Evolutionary conservation across 2,797 vertebrate genomes (phyloP), one percentile per base, ranked within the genome.

Genomic region (Enteromius anoplus): DNA sequence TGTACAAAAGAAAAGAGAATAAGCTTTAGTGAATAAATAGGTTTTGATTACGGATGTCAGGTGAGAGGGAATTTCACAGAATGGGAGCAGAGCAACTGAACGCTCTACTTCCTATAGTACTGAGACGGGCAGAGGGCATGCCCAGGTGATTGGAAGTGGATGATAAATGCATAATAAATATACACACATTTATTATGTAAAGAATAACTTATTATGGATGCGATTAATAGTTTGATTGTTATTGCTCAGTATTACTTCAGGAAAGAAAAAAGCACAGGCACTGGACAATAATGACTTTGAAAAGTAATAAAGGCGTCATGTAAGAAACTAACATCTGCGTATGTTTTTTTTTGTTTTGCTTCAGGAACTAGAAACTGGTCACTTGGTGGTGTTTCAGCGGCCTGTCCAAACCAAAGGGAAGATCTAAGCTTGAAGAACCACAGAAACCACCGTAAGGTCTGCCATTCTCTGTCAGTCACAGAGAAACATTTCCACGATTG

Each of bases 361-460:
- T 75, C 70, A 72, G 79, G 7, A 12, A 29, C 3, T 9, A 17
- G 15, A 45, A 42, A 14, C 60, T 26, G 47, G 40, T 71, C 53
- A 60, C 4, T 9, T 45, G 29, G 21, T 81, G 26, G 14, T 17
- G 55, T 81, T 47, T 64, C 29, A 29, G n/a, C 34, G 19, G 49
- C 49, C n/a, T 21, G 49, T 47, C 23, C 69, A 66, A 72, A 78
- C 66, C 15, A 51, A 72, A 82, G 34, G 2, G 8, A 26, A 45
- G 8, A 42, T 53, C 6, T 0, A 40, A 29, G 51, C 47, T 45
- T 65, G 2, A 75, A 51, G 4, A 64, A n/a, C 58, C 23, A 45
- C 75, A 51, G 10, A 60, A 73, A 53, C 29, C 69, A n/a, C 14
- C 15, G 40, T 70, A 19, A n/a, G 12, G 5, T 66, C 62, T 70